Evolutionary conservation across 1,140 invertebrate species (phyloP), one percentile per base, ranked within the genome.

Genomic region (Drosophila parabipectinata): DNA sequence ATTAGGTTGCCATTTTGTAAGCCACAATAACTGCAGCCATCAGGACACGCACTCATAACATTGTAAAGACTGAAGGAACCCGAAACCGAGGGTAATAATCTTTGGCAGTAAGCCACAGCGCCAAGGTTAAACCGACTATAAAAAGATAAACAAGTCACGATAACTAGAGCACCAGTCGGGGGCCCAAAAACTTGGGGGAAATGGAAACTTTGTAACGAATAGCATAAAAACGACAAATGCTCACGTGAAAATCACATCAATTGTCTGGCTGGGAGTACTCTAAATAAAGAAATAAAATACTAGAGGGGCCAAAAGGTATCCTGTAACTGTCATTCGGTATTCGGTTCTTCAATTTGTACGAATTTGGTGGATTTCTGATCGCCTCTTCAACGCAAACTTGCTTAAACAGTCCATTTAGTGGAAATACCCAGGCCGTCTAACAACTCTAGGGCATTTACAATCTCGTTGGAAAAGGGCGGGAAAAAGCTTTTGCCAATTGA

Each of bases 231-330:
- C 79, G 79, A 57, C 68, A 76, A 75, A 68, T 45, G 53, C 55
- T 73, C 88, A 90, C 88, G 88, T 90, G 79, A 90, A 88, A 90
- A 87, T 79, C 82, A 78, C 87, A 90, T 90, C 88, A 90, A 90
- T 90, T 90, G 82, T 90, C 79, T 76, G 56, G 12, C 66, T 55
- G 44, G 67, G 30, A 55, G 48, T 73, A 71, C 53, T 77, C 72
- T 72, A 80, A 88, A 80, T 67, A 67, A 54, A 75, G 56, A 60
- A 63, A 44, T 12, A 10, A 7, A 2, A 8, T 32, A 18, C 9
- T 21, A 14, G 10, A 2, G 1, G 12, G 14, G 30, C n/a, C 5
- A 12, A 8, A 9, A 9, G 8, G 34, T 37, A 37, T 37, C 34
- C 26, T 28, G 26, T 21, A 21, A 21, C 1, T 21, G 21, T 1